Evolutionary conservation across 1,140 invertebrate species (phyloP).

Genomic region (Drosophila simulans): DNA sequence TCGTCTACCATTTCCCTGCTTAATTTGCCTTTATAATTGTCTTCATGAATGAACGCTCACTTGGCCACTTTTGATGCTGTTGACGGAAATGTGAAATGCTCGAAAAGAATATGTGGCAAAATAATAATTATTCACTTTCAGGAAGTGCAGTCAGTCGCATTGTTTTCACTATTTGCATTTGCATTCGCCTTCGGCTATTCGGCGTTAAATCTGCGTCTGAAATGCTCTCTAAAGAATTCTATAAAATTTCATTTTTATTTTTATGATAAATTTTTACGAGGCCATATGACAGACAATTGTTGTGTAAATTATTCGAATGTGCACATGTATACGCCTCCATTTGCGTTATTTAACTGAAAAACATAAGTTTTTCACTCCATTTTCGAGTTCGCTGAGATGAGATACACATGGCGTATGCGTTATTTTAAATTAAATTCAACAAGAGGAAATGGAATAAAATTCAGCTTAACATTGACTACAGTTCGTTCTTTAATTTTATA

Average conservation of each 20-base stretch:
- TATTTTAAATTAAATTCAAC: not conserved
- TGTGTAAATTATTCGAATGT: slow-evolving; percentile 33
- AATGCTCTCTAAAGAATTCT: slow-evolving; percentile 19
- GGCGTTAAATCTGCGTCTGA: slow-evolving; percentile 50
- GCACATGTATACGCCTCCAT: not conserved
- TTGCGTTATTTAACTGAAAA: not conserved
- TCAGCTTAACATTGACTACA: too few species aligned
- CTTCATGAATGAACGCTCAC: slow-evolving; percentile 37
- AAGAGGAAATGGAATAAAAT: too few species aligned
- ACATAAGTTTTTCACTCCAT: not conserved
- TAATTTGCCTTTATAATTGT: slow-evolving; percentile 29
- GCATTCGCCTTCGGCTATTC: slow-evolving; percentile 34
- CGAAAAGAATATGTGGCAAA: slow-evolving; percentile 24
- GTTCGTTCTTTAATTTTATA: too few species aligned
- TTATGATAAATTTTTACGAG: slow-evolving; percentile 26
- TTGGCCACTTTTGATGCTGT: slow-evolving; percentile 26
- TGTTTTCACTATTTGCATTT: slow-evolving; percentile 31
- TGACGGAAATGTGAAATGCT: slow-evolving; percentile 33
- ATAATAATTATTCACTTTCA: slow-evolving; percentile 46
- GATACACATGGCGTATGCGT: not conserved
- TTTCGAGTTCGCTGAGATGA: too few species aligned
- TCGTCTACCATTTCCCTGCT: slow-evolving; percentile 10
- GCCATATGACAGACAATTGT: slow-evolving; percentile 42
- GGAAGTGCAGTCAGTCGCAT: slow-evolving; percentile 25
- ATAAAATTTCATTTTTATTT: slow-evolving; percentile 22